Percentiles rank a stretch among this genome's conserved stretches.
These are phyloP conservation scores for Rhagoletis pomonella DNA, from an alignment of 1,140 invertebrate species.

Conservation along the genomic window DNA sequence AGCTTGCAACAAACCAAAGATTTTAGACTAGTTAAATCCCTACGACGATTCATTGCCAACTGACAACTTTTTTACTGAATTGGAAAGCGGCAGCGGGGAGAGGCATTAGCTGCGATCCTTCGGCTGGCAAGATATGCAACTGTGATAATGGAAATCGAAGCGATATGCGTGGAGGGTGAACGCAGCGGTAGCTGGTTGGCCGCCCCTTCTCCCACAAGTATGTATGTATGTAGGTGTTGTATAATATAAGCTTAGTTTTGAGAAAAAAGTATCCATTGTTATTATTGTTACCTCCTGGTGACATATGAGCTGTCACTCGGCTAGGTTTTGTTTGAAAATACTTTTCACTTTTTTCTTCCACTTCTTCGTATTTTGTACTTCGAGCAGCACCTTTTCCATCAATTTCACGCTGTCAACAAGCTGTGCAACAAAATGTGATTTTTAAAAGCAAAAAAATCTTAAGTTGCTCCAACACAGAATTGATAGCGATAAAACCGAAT, in stretches of 20 bases:
- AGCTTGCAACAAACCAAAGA: background rate
- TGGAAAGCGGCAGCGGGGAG: no score
- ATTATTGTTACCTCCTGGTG: background rate
- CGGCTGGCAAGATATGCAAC: slow-evolving; percentile 29
- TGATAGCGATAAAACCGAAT: slow-evolving; percentile 37
- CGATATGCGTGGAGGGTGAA: background rate
- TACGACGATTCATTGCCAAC: slow-evolving; percentile 24
- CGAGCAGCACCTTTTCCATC: slow-evolving; percentile 52
- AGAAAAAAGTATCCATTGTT: background rate
- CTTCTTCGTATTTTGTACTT: slow-evolving; percentile 8
- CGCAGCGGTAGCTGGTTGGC: slow-evolving; percentile 17
- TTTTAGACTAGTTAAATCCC: slow-evolving; percentile 44
- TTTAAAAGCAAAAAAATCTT: background rate
- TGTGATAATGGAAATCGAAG: slow-evolving; percentile 52
- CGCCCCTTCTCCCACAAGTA: background rate
- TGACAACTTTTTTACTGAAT: background rate
- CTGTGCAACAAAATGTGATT: slow-evolving; percentile 44
- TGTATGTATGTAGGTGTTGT: background rate
- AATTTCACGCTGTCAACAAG: slow-evolving; percentile 54
- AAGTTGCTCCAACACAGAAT: background rate
- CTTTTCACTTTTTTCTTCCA: slow-evolving; percentile 15
- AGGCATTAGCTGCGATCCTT: background rate
- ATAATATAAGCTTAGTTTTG: no score
- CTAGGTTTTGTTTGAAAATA: slow-evolving; percentile 30
- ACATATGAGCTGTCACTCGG: slow-evolving; percentile 39